Base-by-base conservation (phyloP, 1,140 invertebrate species). In the Drosophila aff. region DNA sequence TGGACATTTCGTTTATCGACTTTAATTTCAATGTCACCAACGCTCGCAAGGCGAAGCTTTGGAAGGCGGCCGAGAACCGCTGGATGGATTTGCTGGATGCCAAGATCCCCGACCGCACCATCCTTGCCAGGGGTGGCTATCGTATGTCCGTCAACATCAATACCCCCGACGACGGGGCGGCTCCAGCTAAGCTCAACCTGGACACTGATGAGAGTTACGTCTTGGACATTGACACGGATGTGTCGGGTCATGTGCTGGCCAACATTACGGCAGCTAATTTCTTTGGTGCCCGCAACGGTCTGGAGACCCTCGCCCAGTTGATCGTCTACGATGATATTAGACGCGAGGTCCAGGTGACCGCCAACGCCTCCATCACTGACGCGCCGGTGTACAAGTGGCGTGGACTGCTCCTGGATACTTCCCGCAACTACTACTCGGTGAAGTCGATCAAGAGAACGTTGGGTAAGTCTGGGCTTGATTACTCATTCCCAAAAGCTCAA, bases 271-370 rank as follows among this genome's bases (percentile, higher is more conserved):
- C 95, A 0, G 79, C 90, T 2, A 96, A 94, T 4, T 97, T 96
- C 91, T 97, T 96, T 83, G 97, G 97, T 1, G 94, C 95, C 0
- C 94, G 96, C 4, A 95, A 97, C 85, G 97, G 94, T 0, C 65
- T 97, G n/a, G 97, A 97, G 93, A 97, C 97, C 0, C 92, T 98
- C 0, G 93, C 94, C 2, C 97, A 98, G 77, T 84, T 98, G 23
- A 95, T 97, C 5, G 94, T 97, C 8, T 96, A 94, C 64, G 96
- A 97, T 80, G 95, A 96, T 38, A 91, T 93, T 11, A 57, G 92
- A 13, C 81, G 83, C 0, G 92, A 93, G 40, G 55, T 92, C 0
- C 89, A 92, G 50, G 94, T 97, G 5, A 94, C 95, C 0, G 93
- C 94, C 5, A 94, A 95, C 66, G 95, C 94, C 1, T 85, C 91